Evolutionary conservation across 2,797 vertebrate genomes (phyloP).

Genomic region (Arctocebus calabarensis): DNA sequence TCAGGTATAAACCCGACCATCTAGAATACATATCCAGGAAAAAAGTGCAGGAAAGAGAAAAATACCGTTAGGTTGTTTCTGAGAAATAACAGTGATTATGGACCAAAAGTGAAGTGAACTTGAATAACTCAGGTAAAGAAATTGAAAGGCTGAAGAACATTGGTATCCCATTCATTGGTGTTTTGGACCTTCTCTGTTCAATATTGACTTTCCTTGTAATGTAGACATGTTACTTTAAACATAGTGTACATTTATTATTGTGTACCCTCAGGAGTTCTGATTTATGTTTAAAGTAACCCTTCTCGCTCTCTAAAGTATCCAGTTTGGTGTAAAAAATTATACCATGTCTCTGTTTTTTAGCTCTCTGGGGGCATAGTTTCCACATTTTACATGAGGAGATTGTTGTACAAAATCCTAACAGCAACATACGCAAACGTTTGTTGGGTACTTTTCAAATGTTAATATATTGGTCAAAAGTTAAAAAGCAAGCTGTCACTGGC

Average conservation of each 20-base stretch:
- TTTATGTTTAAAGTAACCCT: background rate
- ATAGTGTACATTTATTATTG: background rate
- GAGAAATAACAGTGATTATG: background rate
- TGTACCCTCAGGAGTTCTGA: background rate
- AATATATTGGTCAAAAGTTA: background rate
- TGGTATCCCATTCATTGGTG: background rate
- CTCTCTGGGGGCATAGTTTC: background rate
- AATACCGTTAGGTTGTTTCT: background rate
- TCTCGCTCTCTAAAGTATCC: background rate
- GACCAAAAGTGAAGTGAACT: background rate
- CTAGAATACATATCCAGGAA: background rate
- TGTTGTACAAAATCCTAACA: background rate
- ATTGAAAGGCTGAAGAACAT: background rate
- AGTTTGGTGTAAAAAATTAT: constrained; percentile 22
- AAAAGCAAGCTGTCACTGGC: background rate
- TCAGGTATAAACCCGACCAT: background rate
- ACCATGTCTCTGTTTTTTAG: background rate
- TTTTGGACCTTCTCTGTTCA: background rate
- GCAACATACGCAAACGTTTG: background rate
- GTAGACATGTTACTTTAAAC: background rate
- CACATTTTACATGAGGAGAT: constrained; percentile 40
- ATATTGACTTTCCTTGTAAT: background rate
- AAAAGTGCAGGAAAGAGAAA: background rate
- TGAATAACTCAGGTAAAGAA: background rate
- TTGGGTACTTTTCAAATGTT: background rate